Percentiles rank a stretch among this genome's conserved stretches.
phyloP scores from a whole-genome alignment of 2,888 invertebrate genomes.

The Polyommatus iphigenia region DNA sequence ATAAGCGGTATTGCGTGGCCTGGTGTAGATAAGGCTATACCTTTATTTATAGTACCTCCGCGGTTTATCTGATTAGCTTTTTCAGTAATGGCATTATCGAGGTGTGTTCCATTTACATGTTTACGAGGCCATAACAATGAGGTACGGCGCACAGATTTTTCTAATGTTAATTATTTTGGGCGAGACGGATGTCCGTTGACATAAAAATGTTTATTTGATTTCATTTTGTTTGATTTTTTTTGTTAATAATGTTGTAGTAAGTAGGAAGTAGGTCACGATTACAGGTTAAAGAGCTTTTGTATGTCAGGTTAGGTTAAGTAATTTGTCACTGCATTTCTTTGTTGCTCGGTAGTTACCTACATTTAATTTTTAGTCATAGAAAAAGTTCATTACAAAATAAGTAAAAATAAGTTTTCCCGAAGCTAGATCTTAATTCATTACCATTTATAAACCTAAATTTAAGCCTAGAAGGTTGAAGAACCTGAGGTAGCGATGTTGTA shows the following conservation, averaged over 20 bases:
- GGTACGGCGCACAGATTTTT: background rate
- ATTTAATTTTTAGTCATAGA: too few relatives aligned
- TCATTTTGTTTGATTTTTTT: background rate
- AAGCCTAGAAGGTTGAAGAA: background rate
- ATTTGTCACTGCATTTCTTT: too few relatives aligned
- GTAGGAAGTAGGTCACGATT: too few relatives aligned
- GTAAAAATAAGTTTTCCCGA: too few relatives aligned
- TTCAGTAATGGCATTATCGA: constrained; percentile 19
- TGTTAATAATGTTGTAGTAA: too few relatives aligned
- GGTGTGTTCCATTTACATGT: constrained; percentile 21
- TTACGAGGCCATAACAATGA: constrained; percentile 9
- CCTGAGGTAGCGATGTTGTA: background rate
- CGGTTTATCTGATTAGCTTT: constrained; percentile 16
- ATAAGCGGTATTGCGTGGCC: background rate
- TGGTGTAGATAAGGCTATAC: constrained; percentile 2
- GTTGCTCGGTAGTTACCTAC: too few relatives aligned
- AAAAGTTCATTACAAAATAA: too few relatives aligned
- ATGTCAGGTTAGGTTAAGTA: too few relatives aligned
- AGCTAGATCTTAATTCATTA: background rate
- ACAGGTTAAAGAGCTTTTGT: too few relatives aligned
- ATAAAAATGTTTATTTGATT: background rate
- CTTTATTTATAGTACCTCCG: constrained; percentile 19
- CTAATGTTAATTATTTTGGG: constrained; percentile 20
- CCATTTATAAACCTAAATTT: too few relatives aligned
- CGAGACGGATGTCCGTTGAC: constrained; percentile 5